Conservation (phyloP, 2,113 vertebrate species). For the Turdus rufiventris region DNA sequence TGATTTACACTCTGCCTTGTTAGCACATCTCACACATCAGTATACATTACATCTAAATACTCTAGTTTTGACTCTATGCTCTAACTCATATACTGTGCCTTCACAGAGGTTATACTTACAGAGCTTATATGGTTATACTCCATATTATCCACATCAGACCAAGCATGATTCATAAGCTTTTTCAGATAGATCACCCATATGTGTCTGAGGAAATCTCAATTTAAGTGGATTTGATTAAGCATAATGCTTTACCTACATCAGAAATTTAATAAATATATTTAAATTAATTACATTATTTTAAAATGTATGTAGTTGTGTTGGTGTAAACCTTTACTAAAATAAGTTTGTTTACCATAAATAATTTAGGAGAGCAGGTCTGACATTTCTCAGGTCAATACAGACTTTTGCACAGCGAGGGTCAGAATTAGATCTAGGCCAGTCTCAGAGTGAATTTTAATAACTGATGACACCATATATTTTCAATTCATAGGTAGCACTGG, state of each 20-base stretch:
- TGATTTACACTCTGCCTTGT: background rate
- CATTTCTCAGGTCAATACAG: background rate
- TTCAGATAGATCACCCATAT: background rate
- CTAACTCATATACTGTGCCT: background rate
- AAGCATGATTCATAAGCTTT: background rate
- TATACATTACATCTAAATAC: background rate
- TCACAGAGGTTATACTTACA: background rate
- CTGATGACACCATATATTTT: background rate
- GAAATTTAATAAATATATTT: background rate
- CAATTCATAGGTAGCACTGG: background rate
- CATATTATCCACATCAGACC: background rate
- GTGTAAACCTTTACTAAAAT: background rate
- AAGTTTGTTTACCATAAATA: background rate
- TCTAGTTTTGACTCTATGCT: background rate
- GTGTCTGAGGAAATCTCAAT: background rate
- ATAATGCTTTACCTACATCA: background rate
- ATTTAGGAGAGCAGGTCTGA: background rate
- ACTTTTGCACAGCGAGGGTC: background rate
- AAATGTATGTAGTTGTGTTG: background rate
- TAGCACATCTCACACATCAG: background rate
- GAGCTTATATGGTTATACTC: too few species aligned
- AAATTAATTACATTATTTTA: background rate
- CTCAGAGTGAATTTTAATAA: background rate
- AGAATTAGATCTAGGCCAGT: background rate
- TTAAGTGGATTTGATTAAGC: background rate